Base-by-base conservation (phyloP, 2,888 invertebrate species). In the Agrypnus murinus region DNA sequence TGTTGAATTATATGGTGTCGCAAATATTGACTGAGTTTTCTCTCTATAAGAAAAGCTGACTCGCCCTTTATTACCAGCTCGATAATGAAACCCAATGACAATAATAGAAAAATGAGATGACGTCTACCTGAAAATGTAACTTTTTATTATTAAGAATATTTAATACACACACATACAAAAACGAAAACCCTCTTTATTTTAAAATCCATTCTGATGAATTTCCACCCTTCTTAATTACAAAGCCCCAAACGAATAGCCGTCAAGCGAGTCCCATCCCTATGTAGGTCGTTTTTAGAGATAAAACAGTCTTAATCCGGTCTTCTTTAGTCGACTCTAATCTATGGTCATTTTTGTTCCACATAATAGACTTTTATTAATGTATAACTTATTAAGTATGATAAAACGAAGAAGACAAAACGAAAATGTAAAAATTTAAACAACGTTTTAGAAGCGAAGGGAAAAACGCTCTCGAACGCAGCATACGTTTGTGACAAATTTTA, bases 201-300 rank as follows among this genome's bases (percentile, higher is more conserved):
- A 82, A 83, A 83, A 84, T 84, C 84, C 82, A 78, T 81, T 80
- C 80, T 83, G 83, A 82, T 84, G 83, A 83, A 83, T 84, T 83
- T 84, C 81, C 80, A 83, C 83, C 83, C 84, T 82, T 83, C 84
- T 83, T 84, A 84, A 84, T 84, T 84, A 83, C 83, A 79, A 74
- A 72, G 67, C 72, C 66, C 73, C 58, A 67, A 68, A 63, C 62
- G 48, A 57, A 65, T 14, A 59, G 63, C 55, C 64, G 40, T 45
- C 50, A 57, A 55, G 65, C 50, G 14, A 57, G 25, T 43, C 40
- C 17, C 15, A 60, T 12, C 59, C 45, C 46, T 62, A 62, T 62
- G 62, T 40, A 68, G 19, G 59, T 45, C 57, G 68, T 43, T 62
- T 60, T 58, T 57, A 58, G 38, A 63, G 63, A 34, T 32, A 57